Evolutionary conservation across 2,113 vertebrate genomes (phyloP), one percentile per base, ranked within the genome.

Genomic region (Lota lota): DNA sequence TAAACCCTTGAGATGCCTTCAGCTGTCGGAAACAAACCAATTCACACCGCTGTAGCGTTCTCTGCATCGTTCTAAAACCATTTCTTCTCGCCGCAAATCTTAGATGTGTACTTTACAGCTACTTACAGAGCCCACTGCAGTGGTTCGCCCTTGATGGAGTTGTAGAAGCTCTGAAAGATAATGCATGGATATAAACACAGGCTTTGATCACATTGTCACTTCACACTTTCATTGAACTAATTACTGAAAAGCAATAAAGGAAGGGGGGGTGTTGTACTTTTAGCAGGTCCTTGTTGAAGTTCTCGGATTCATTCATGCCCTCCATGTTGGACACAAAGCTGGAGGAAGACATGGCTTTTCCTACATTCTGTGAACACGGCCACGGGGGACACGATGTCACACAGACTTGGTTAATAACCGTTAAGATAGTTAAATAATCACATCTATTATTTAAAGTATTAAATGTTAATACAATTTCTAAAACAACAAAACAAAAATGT

Each of bases 251-350:
- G 40, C 40, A 47, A 47, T 47, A 14, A 47, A 47, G 22, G 8
- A 14, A 16, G 19, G 5, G 18, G 7, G 5, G 57, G n/a, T 59
- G 59, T 11, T 61, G 40, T 88, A 97, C 95, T 90, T 96, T 97
- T 7, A 97, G 79, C 70, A 93, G 80, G 17, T 95, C 94, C 75
- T 93, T 94, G 76, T 76, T 91, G 88, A 96, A 97, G 86, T 93
- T 93, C 36, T 72, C 73, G 0, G 90, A 94, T 0, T 95, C 93
- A n/a, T 87, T 93, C 89, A 97, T 93, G 59, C 92, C 92, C 0
- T 93, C 90, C 66, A 97, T 86, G 79, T 97, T 97, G 82, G 85
- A 92, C 50, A 97, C 88, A 75, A 97, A 97, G 20, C 91, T 90
- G 33, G 93, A 85, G 2, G 88, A 84, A 4, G 91, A 93, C 96